These are phyloP conservation scores for Subacronicta megacephala DNA, from an alignment of 2,888 invertebrate species.

Conservation along the genomic window DNA sequence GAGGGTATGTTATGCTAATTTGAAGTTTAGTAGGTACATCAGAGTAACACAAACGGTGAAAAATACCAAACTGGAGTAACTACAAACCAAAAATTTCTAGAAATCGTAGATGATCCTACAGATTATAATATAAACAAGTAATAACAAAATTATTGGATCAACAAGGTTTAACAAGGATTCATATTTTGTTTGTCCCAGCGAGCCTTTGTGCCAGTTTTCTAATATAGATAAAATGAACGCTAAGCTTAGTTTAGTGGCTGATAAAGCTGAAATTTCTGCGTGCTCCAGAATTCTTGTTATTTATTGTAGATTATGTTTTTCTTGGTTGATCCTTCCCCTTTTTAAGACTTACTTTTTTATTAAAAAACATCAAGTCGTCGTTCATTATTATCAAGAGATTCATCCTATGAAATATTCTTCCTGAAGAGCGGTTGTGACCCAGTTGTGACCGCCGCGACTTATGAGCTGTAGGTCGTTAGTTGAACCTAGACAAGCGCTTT, in stretches of 20 bases:
- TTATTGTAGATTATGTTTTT: background rate
- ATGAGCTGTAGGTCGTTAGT: too few species aligned
- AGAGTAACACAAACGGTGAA: background rate
- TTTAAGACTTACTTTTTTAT: background rate
- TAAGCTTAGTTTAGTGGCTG: slow-evolving; percentile 35
- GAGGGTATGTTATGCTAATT: background rate
- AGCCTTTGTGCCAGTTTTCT: slow-evolving; percentile 15
- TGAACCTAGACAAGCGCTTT: too few species aligned
- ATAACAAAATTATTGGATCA: slow-evolving; percentile 20
- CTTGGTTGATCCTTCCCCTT: background rate
- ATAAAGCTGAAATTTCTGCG: slow-evolving; percentile 19
- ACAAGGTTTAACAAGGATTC: slow-evolving; percentile 39
- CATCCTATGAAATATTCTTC: too few species aligned
- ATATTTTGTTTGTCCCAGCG: slow-evolving; percentile 20
- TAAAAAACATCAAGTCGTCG: background rate
- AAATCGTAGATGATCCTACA: slow-evolving; percentile 4
- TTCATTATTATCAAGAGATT: background rate
- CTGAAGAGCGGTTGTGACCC: too few species aligned
- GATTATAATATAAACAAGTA: too few species aligned
- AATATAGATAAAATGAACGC: slow-evolving; percentile 20
- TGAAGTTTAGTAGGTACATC: background rate
- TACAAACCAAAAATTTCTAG: background rate
- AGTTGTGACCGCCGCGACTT: too few species aligned
- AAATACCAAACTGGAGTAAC: background rate
- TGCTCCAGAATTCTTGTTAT: slow-evolving; percentile 5